Evolutionary conservation across 2,888 invertebrate genomes (phyloP), one percentile per base, ranked within the genome.

Genomic region (Matsumyia berberina): DNA sequence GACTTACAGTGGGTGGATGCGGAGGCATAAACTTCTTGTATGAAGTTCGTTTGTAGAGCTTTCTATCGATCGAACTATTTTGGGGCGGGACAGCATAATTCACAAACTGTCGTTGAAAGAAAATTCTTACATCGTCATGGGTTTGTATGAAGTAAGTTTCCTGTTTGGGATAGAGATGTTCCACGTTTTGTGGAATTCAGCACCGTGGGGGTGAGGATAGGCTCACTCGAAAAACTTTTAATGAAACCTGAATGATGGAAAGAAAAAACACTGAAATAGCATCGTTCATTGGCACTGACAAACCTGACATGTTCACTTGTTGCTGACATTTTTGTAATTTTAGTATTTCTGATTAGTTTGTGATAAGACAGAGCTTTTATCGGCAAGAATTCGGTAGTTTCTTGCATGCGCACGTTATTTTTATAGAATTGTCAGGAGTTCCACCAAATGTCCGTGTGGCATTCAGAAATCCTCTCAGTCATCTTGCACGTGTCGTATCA

Each of bases 51-150:
- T 15, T 31, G 42, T 15, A 53, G 2, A 24, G 58, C 9, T 58
- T n/a, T n/a, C 29, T 39, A 60, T 60, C 49, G 70, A 72, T 51
- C 17, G 60, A 33, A 51, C 29, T 58, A 46, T 24, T 24, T 24
- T 24, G 2, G 24, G 37, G 4, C 9, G 53, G 29, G n/a, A n/a
- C n/a, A 39, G 51, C 0, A 8, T 44, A 58, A 31, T 62, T 62
- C 17, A 62, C 31, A 53, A 60, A 17, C 33, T 72, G 39, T 62
- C 31, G 39, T 44, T 53, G 12, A 70, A n/a, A 8, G 37, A 57
- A 70, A 31, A 42, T 60, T 31, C 17, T 12, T 62, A 62, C 19
- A 42, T 33, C 15, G 15, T 42, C 17, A 62, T 29, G 39, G 24
- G 9, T 57, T 57, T 2, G 11, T 33, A 35, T 9, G 11, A 29